Evolutionary conservation across 1,140 invertebrate species (phyloP), one percentile per base, ranked within the genome.

Genomic region (Conus betulinus): DNA sequence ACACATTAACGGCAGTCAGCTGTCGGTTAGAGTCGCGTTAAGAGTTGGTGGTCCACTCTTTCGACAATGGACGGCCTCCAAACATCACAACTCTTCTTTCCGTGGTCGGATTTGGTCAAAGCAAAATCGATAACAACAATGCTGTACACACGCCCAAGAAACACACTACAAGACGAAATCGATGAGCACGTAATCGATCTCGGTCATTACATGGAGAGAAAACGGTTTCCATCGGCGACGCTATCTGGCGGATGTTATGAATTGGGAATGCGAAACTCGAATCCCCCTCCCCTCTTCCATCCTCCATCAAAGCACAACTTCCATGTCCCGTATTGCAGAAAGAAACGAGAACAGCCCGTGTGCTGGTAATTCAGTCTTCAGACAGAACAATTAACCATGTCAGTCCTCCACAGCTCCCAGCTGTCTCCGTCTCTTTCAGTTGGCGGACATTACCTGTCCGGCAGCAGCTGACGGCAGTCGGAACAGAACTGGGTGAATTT

Each of bases 401-500:
- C 25, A 57, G 79, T 55, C 82, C 52, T 84, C 17, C 13, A 25
- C 53, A 4, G 20, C 52, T n/a, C 5, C 52, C 20, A 52, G 39
- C 39, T 84, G 20, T 39, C 20, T n/a, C 27, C 57, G 25, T 39
- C 20, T 17, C 82, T 84, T 23, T 57, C 53, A 57, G 15, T 3
- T n/a, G 25, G 25, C 10, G 13, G 25, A 39, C 83, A 85, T 25
- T 51, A 17, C 17, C 84, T 51, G 15, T 39, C 39, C 39, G 25
- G 39, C 13, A 23, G 39, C 51, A 11, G 60, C 71, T 82, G 27
- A 17, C 79, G 27, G 23, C 27, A 20, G 53, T 82, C 79, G 51
- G 79, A 39, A 20, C n/a, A 23, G 11, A 39, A 82, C 39, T 57
- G 78, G 39, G 79, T 63, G 25, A 84, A 71, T 57, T 88, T 84